These are phyloP conservation scores for Pheosia tremula DNA, from an alignment of 2,888 invertebrate genomes.

Conservation along the genomic window DNA sequence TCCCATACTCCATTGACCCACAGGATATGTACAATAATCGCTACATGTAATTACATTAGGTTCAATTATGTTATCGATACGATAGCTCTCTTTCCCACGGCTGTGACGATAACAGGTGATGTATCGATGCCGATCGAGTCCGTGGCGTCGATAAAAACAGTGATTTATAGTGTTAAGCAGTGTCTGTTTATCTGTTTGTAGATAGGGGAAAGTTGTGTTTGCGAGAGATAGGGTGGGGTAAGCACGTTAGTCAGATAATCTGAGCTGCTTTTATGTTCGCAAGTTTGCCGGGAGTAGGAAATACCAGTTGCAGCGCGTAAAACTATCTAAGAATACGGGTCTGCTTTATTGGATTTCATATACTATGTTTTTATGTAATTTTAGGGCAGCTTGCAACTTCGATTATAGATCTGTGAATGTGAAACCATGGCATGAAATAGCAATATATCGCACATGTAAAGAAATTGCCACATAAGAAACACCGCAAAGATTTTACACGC, in stretches of 20 bases:
- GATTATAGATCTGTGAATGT: too few relatives aligned
- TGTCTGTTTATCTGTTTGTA: slow-evolving; percentile 17
- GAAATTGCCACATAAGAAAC: too few relatives aligned
- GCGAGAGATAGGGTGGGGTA: slow-evolving; percentile 17
- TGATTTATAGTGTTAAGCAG: slow-evolving; percentile 34
- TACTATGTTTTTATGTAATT: too few relatives aligned
- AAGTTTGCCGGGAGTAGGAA: too few relatives aligned
- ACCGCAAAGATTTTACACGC: too few relatives aligned
- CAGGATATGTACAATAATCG: not conserved
- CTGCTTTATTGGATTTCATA: too few relatives aligned
- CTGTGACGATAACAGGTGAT: slow-evolving; percentile 42
- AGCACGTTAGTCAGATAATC: not conserved
- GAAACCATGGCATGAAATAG: too few relatives aligned
- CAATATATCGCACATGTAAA: too few relatives aligned
- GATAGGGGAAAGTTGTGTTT: slow-evolving; percentile 26
- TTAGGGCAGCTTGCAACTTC: too few relatives aligned
- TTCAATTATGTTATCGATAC: slow-evolving; percentile 26
- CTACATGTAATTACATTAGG: slow-evolving; percentile 25
- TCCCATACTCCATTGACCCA: not conserved
- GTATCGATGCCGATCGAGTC: slow-evolving; percentile 39
- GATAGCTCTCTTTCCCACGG: slow-evolving; percentile 43
- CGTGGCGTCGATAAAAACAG: slow-evolving; percentile 35
- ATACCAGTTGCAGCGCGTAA: too few relatives aligned
- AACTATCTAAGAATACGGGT: too few relatives aligned
- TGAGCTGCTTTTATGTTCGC: too few relatives aligned